Evolutionary conservation across 1,140 invertebrate genomes (phyloP), one percentile per base, ranked within the genome.

Genomic region (Aporrectodea caliginosa): DNA sequence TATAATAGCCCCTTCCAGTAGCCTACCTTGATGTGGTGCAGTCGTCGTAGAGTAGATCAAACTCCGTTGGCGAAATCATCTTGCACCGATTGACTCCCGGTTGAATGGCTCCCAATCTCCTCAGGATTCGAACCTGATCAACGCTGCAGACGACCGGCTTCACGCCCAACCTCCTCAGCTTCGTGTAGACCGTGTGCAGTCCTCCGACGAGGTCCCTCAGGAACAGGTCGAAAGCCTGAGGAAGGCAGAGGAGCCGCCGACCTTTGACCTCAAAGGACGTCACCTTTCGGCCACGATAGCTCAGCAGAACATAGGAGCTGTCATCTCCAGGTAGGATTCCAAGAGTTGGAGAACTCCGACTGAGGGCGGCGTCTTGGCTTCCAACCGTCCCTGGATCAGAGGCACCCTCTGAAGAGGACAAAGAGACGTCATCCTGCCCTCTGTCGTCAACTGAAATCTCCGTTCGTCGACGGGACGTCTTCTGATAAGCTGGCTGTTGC

Each of bases 21-120:
- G n/a, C 91, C 90, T 94, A 99, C 98, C 97, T 98, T 92, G 97
- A 97, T 84, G 97, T 99, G 81, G 97, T 99, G 92, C 98, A 99
- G 92, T 99, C 98, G 88, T 96, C 94, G 91, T 98, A 99, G 74
- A 99, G 93, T 79, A 96, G 92, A 90, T 99, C 97, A 90, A 99
- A 99, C 91, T 99, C 97, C 90, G 96, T 96, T 91, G 96, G 97
- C 85, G 94, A 95, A 81, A 99, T 93, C 84, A 99, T 92, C 90
- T 99, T 99, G 91, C 97, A 99, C 86, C 97, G 91, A 91, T 99
- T 99, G 86, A 99, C 97, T 78, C 97, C 97, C 2, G 97, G 96
- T 89, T 99, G 97, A 84, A 99, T 98, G 88, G 97, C 97, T 80
- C 97, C 97, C 31, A 99, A 92, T n/a, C 58, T 27, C 14, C 14